A percentile compares a stretch with the other conserved stretches of the same genome.
These are phyloP conservation scores for Lepeophtheirus salmonis DNA, from an alignment of 1,140 invertebrate genomes.

Conservation along the genomic window DNA sequence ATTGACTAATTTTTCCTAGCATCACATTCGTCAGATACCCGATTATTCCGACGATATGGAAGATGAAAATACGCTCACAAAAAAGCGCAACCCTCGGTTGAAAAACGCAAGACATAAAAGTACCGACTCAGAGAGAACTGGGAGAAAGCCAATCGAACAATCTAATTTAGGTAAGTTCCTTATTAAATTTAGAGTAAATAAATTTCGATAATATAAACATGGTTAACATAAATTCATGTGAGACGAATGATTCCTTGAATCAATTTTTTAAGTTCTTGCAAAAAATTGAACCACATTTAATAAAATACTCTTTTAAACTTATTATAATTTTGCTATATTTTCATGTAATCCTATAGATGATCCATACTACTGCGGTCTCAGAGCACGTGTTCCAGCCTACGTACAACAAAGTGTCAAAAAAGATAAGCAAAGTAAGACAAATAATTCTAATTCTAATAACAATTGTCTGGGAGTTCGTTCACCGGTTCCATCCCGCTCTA, in stretches of 20 bases:
- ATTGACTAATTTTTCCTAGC: not conserved
- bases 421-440: slow-evolving; percentile 11
- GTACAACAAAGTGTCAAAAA: slow-evolving; percentile 21
- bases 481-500: slow-evolving; percentile 23
- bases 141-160: not conserved
- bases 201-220: no score
- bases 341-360: no score
- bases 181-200: no score
- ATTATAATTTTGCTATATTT: no score
- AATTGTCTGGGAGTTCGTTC: slow-evolving; percentile 22
- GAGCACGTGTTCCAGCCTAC: slow-evolving; percentile 53
- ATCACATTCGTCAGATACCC: slow-evolving; percentile 12
- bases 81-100: slow-evolving; percentile 6
- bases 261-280: no score
- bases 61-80: slow-evolving; percentile 24
- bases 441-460: slow-evolving; percentile 25
- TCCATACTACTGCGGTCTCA: slow-evolving; percentile 75
- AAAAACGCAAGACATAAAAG: not conserved
- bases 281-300: no score
- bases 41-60: slow-evolving; percentile 24
- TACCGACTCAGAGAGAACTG: not conserved
- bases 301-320: no score
- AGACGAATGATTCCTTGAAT: no score
- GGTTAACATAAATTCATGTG: no score
- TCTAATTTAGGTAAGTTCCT: not conserved